These are phyloP conservation scores for Hypocryptadius cinnamomeus DNA, from an alignment of 2,113 vertebrate species.

Conservation along the genomic window DNA sequence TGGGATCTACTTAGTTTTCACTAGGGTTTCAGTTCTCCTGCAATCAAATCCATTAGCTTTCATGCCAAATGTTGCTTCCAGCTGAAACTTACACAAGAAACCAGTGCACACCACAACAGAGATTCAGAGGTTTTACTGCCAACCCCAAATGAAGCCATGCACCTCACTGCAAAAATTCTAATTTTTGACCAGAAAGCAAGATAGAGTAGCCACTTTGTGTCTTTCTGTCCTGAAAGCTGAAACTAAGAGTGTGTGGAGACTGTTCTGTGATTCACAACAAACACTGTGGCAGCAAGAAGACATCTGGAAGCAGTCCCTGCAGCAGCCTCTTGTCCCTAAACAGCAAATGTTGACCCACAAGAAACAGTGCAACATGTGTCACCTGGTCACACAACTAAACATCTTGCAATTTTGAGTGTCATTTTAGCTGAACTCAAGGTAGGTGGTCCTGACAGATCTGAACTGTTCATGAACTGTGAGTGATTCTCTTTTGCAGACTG, in stretches of 20 bases:
- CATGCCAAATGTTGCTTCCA: not conserved
- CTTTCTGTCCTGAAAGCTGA: not conserved
- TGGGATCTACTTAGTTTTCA: not conserved
- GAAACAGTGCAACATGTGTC: not conserved
- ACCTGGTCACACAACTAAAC: not conserved
- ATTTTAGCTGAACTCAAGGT: not conserved
- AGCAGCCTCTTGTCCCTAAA: not conserved
- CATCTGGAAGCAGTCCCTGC: not conserved
- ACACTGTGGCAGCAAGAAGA: not conserved
- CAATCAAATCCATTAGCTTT: constrained; percentile 15
- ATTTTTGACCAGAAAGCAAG: not conserved
- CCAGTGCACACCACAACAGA: accelerated
- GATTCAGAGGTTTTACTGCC: not conserved
- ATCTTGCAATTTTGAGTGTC: not conserved
- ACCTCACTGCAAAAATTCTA: not conserved
- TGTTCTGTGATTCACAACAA: not conserved
- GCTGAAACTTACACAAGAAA: not conserved
- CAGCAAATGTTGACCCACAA: accelerated
- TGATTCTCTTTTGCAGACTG: not conserved
- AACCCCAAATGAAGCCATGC: not conserved
- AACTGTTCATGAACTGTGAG: not conserved
- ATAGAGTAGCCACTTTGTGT: not conserved
- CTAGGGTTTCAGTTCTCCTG: constrained; percentile 8
- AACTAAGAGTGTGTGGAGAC: not conserved
- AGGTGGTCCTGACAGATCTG: not conserved